Base-by-base conservation (phyloP, 2,113 vertebrate species). In the Anser cygnoides region DNA sequence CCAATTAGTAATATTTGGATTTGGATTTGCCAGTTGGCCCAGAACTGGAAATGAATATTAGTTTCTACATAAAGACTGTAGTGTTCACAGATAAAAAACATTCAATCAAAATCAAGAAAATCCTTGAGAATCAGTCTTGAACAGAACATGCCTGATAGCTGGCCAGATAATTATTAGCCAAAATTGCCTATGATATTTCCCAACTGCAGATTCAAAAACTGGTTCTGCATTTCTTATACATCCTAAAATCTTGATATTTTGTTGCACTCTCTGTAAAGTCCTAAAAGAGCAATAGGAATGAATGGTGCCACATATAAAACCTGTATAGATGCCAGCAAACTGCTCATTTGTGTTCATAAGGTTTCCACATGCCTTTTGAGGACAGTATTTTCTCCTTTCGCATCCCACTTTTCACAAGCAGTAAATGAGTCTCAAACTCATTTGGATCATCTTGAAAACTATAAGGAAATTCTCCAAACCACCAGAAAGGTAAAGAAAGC, bases 1-100 rank as follows among this genome's bases (percentile, higher is more conserved):
- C 75, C 85, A 96, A 92, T 97, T 96, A 94, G 86, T 92, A 95
- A 78, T 90, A 94, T 96, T 96, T 96, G 79, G 92, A 90, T 94
- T 94, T 94, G 79, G 50, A 93, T 92, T 84, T 94, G 85, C 92
- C 93, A 94, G 80, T 92, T 96, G 84, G 88, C 90, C 83, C 57
- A 86, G 65, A 93, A 90, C 33, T 68, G 85, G 83, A 96, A 95
- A 84, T 84, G 35, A 86, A 7, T 86, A 84, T 78, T 94, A 94
- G 88, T 84, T 95, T 86, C 26, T 5, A 95, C 83, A 93, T 90
- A 95, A 92, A 93, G 86, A 63, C 68, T 78, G n/a, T 29, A 93
- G 39, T 70, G 29, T 85, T 95, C 82, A 84, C 5, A 7, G 82
- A 88, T 88, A 65, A 76, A 95, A 95, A 95, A 11, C 26, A 79